Evolutionary conservation across 2,888 invertebrate species (phyloP).

Genomic region (Lamellibrachia satsuma): DNA sequence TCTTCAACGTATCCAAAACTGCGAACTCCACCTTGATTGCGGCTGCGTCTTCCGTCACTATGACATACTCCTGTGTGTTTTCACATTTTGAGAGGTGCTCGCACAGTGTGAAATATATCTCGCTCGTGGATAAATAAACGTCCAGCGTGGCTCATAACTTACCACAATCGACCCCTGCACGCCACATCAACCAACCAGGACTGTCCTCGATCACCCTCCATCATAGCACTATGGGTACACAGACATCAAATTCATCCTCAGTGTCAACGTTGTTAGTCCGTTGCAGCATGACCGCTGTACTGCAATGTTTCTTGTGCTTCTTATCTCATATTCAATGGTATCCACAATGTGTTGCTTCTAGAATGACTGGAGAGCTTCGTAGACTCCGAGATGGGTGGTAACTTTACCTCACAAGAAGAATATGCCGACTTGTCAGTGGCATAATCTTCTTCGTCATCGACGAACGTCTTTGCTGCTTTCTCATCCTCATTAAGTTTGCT

Average conservation of each 20-base stretch:
- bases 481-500: neutral
- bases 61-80: neutral
- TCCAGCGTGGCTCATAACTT: neutral
- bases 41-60: neutral
- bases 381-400: neutral
- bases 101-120: neutral
- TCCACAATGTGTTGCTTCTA: neutral
- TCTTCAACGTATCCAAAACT: neutral
- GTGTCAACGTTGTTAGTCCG: neutral
- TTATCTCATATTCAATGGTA: neutral
- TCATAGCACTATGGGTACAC: neutral
- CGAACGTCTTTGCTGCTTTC: neutral
- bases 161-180: neutral
- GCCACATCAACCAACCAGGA: conserved; percentile 4
- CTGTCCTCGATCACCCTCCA: neutral
- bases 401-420: neutral
- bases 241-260: neutral
- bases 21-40: neutral
- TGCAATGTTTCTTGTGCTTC: no score
- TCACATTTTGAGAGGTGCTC: neutral
- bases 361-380: neutral
- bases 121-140: neutral
- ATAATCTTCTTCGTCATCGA: neutral
- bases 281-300: neutral
- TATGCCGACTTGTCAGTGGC: neutral